These are phyloP conservation scores for Drosophila truncata DNA, from an alignment of 1,140 invertebrate genomes.

Conservation along the genomic window DNA sequence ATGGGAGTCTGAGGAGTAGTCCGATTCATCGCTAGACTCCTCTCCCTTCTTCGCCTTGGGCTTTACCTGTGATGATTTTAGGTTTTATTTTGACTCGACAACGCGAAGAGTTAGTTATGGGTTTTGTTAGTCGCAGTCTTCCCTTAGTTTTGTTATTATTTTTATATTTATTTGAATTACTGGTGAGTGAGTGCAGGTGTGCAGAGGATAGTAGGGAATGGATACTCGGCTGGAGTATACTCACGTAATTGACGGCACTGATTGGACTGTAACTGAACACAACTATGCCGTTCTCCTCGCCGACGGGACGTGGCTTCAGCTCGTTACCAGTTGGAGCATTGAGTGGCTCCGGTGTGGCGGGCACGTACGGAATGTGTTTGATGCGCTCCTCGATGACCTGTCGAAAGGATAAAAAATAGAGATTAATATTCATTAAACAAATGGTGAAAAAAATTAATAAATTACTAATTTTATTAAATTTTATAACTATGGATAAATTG, in stretches of 20 bases:
- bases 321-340: conserved; percentile 92
- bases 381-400: conserved; percentile 94
- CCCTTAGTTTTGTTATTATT: neutral
- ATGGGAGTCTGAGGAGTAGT: conserved; percentile 75
- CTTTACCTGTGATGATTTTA: conserved; percentile 46
- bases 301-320: conserved; percentile 92
- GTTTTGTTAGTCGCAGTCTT: neutral
- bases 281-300: conserved; percentile 93
- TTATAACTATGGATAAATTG: neutral
- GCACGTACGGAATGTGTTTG: conserved; percentile 91
- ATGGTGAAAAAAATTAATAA: neutral
- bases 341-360: conserved; percentile 91
- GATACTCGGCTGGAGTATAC: conserved; percentile 66
- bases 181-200: conserved; percentile 38
- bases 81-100: neutral
- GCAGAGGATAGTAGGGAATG: neutral
- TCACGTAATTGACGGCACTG: conserved; percentile 95
- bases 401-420: neutral
- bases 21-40: conserved; percentile 77
- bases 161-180: neutral
- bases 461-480: neutral
- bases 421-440: neutral
- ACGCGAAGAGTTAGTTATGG: conserved; percentile 4
- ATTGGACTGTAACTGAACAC: conserved; percentile 95
- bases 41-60: conserved; percentile 52